Base-by-base conservation (phyloP, 2,888 invertebrate genomes). In the Apeira syringaria region DNA sequence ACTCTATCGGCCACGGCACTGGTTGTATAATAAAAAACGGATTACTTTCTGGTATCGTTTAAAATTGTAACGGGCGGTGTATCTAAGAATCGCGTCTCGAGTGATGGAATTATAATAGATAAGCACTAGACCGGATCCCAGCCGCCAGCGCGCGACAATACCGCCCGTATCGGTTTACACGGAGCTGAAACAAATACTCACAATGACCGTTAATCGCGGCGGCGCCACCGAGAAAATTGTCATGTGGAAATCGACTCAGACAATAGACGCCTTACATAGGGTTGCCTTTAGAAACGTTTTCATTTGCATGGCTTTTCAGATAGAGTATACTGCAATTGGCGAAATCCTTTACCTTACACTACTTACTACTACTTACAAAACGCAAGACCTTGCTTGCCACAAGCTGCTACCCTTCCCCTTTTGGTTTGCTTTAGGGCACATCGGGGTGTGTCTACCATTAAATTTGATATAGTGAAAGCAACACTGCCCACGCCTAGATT, bases 41-140 rank as follows among this genome's bases (percentile, higher is more conserved):
- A 75, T 81, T 74, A 79, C 75, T 4, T 78, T 69, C 63, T 74
- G 68, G 72, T 77, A 74, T 70, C 66, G 61, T 68, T 74, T 74
- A 75, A 77, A 85, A 84, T 80, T 80, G 77, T 73, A 83, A 75
- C 77, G 68, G 20, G 20, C 73, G 67, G 65, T 67, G 67, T 70
- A 77, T 76, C 75, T 69, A 70, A 77, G 79, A 74, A 69, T 74
- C 69, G 72, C 66, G 69, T 68, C 74, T 79, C 73, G 68, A 72
- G 66, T 63, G 72, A 72, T 79, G 76, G 69, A 76, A 73, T 75
- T 81, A 82, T 82, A 82, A 80, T 81, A 84, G 81, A 80, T 82
- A 80, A 65, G 83, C 85, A 84, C 76, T 84, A 86, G 86, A 87
- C 83, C 85, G 81, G 74, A 80, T 73, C 71, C 58, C 57, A 70